Conservation (phyloP, 2,113 vertebrate genomes). For the Conger conger region DNA sequence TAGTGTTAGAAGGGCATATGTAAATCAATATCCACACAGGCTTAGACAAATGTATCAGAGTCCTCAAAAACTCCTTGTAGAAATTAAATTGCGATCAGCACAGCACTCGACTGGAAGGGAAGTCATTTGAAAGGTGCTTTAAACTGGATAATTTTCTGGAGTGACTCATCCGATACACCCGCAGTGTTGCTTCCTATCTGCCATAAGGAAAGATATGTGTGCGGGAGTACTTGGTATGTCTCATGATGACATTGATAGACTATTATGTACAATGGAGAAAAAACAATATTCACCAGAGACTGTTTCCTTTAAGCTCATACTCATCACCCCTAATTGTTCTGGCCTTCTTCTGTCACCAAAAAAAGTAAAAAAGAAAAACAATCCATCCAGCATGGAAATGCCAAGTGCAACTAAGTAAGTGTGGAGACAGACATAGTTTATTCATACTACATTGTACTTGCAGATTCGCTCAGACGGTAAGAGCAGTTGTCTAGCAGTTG, state of each 20-base stretch:
- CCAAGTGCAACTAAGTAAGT: too few species aligned
- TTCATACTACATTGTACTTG: too few species aligned
- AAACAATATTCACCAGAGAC: neutral
- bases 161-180: slow-evolving; percentile 20
- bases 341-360: neutral
- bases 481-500: too few species aligned
- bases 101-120: slow-evolving; percentile 7
- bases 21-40: neutral
- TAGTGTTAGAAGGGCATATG: neutral
- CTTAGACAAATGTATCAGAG: neutral
- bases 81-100: slow-evolving; percentile 21
- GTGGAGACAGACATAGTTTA: too few species aligned
- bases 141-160: slow-evolving; percentile 18
- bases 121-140: slow-evolving; percentile 27
- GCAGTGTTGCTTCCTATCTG: neutral
- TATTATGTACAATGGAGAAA: neutral
- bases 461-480: too few species aligned
- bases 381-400: neutral
- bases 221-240: neutral
- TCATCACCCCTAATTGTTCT: neutral
- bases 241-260: neutral
- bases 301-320: neutral
- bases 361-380: neutral
- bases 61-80: slow-evolving; percentile 12
- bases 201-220: slow-evolving; percentile 16